A percentile compares a stretch with the other conserved stretches of the same genome.
phyloP scores from a whole-genome alignment of 2,797 vertebrate genomes.

The Hipposideros larvatus region DNA sequence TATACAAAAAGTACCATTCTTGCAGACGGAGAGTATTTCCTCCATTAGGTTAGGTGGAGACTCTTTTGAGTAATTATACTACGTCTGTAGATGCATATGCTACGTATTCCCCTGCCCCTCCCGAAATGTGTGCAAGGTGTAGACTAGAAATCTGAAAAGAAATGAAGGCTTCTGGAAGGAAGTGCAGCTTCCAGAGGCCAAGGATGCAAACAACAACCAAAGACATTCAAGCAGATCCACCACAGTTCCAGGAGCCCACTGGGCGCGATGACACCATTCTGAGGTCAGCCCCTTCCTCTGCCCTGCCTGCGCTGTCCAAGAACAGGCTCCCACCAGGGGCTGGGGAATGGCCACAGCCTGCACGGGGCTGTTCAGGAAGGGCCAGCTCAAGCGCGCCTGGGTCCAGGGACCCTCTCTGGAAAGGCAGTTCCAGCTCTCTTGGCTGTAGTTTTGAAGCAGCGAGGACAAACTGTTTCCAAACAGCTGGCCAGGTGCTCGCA shows the following conservation, averaged over 20 bases:
- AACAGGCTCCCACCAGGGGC: neutral
- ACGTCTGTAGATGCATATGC: rapidly evolving
- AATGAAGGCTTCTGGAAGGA: neutral
- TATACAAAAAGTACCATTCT: neutral
- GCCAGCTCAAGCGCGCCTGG: neutral
- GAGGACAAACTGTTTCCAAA: constrained; percentile 80
- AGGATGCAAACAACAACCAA: neutral
- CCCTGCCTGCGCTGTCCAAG: neutral
- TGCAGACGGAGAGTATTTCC: neutral
- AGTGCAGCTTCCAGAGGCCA: neutral
- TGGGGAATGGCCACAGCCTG: neutral
- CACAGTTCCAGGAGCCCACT: neutral
- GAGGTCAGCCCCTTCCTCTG: neutral
- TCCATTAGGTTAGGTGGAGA: neutral
- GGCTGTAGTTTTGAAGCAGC: constrained; percentile 74
- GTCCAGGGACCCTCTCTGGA: neutral
- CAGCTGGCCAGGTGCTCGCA: constrained; percentile 47
- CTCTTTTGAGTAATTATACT: neutral
- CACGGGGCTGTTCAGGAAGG: neutral
- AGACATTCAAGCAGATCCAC: neutral
- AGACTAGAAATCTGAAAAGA: neutral
- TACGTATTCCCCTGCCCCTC: neutral
- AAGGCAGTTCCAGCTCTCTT: neutral
- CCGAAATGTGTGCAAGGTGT: neutral
- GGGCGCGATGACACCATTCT: neutral